Evolutionary conservation across 2,888 invertebrate species (phyloP).

Genomic region (Lasioglossum morio): DNA sequence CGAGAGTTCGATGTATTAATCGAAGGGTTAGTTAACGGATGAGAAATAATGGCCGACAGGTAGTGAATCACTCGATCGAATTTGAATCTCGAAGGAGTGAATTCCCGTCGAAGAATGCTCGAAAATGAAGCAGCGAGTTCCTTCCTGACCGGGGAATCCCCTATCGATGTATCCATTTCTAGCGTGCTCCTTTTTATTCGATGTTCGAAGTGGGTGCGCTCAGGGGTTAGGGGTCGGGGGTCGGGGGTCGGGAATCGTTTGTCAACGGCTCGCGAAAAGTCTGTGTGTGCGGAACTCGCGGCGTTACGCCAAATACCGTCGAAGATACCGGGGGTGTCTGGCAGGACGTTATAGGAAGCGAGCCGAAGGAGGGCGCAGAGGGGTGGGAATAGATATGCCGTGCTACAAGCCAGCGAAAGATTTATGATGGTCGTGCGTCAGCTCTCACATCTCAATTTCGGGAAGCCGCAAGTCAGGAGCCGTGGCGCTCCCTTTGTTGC

Average conservation of each 20-base stretch:
- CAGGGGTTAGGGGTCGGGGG: not conserved
- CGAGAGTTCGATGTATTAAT: not conserved
- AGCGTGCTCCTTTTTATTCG: not conserved
- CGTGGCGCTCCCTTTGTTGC: constrained; percentile 64
- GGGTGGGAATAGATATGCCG: constrained; percentile 65
- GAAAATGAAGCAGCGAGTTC: not conserved
- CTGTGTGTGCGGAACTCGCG: constrained; percentile 23
- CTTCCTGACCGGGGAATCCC: not conserved
- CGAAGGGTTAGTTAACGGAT: not conserved
- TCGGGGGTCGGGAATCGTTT: constrained; percentile 25
- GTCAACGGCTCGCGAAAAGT: constrained; percentile 25
- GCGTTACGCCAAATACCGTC: constrained; percentile 18
- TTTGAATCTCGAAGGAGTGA: not conserved
- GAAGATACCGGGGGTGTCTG: constrained; percentile 26
- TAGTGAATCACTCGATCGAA: not conserved
- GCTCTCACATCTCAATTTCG: constrained; percentile 75
- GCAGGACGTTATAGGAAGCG: constrained; percentile 49
- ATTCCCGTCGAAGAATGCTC: not conserved
- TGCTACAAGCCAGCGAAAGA: constrained; percentile 62
- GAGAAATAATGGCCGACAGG: not conserved
- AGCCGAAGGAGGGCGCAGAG: constrained; percentile 23
- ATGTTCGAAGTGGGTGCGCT: not conserved
- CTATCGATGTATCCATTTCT: constrained; percentile 23
- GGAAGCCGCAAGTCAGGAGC: constrained; percentile 71
- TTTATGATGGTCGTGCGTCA: constrained; percentile 73